These are phyloP conservation scores for Ruditapes philippinarum DNA, from an alignment of 1,140 invertebrate species.

Conservation along the genomic window DNA sequence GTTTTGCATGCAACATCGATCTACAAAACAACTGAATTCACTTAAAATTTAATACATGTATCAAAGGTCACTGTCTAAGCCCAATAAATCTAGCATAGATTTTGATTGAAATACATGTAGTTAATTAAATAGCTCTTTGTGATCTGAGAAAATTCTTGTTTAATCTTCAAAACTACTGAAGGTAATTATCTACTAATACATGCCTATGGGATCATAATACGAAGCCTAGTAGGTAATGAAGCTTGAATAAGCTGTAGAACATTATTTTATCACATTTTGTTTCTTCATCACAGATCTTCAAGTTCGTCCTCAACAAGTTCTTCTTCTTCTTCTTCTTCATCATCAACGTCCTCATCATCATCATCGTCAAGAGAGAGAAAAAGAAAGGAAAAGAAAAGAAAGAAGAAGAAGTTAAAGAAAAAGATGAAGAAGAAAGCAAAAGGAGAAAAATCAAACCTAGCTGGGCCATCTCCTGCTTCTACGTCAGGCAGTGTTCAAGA, in stretches of 20 bases:
- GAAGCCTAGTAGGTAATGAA: neutral
- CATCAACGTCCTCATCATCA: conserved; percentile 55
- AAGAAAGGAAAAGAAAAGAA: conserved; percentile 44
- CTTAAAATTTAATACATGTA: no score
- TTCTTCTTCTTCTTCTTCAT: conserved; percentile 33
- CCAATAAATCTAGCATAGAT: no score
- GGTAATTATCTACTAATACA: neutral
- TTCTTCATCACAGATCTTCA: neutral
- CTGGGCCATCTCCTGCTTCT: neutral
- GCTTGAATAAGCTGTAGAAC: neutral
- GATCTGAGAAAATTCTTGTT: no score
- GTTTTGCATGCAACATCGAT: no score
- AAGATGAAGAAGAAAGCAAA: conserved; percentile 38
- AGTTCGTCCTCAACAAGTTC: conserved; percentile 36
- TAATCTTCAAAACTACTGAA: neutral
- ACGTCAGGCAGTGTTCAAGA: neutral
- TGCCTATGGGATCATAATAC: neutral
- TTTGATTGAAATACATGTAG: no score
- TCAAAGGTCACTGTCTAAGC: no score
- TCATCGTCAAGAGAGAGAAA: conserved; percentile 53
- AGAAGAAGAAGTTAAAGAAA: conserved; percentile 48
- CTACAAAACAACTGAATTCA: no score
- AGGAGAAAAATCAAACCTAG: neutral
- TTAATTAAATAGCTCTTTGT: no score
- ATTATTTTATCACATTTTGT: neutral